Percentiles rank a stretch among this genome's conserved stretches.
Evolutionary conservation across 1,140 invertebrate genomes (phyloP).

Genomic region (Cydia amplana): DNA sequence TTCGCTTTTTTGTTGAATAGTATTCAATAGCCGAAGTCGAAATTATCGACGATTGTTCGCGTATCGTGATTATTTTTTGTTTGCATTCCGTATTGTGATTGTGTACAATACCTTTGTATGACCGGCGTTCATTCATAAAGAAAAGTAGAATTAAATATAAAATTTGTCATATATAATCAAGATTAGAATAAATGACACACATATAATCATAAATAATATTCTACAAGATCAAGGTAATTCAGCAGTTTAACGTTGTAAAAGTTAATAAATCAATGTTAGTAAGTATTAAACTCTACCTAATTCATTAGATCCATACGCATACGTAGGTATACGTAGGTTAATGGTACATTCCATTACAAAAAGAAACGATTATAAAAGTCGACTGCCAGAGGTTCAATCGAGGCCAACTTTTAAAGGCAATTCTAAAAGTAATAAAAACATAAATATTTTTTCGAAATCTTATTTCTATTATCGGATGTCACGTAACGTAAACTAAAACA

Average conservation of each 20-base stretch:
- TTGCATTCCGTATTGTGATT: not conserved
- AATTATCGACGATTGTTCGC: constrained; percentile 20
- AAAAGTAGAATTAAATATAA: not conserved
- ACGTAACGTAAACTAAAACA: not conserved
- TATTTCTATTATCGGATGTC: no score
- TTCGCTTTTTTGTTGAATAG: constrained; percentile 24
- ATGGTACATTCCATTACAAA: no score
- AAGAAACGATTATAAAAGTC: no score
- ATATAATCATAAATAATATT: no score
- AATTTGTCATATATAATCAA: not conserved
- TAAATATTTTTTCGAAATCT: no score
- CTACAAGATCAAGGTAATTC: not conserved
- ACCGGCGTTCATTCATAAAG: constrained; percentile 3
- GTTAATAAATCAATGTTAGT: not conserved
- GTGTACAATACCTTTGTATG: constrained; percentile 10
- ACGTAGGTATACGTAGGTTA: no score
- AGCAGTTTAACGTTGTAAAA: no score
- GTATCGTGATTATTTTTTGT: constrained; percentile 22
- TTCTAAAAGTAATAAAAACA: no score
- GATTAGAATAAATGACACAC: no score
- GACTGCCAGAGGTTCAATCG: no score
- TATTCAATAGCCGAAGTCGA: constrained; percentile 16
- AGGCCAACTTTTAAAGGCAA: no score
- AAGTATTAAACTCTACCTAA: not conserved
- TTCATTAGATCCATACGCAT: no score